Conservation (phyloP, 1,140 invertebrate species). For the Drosophila punjabiensis region DNA sequence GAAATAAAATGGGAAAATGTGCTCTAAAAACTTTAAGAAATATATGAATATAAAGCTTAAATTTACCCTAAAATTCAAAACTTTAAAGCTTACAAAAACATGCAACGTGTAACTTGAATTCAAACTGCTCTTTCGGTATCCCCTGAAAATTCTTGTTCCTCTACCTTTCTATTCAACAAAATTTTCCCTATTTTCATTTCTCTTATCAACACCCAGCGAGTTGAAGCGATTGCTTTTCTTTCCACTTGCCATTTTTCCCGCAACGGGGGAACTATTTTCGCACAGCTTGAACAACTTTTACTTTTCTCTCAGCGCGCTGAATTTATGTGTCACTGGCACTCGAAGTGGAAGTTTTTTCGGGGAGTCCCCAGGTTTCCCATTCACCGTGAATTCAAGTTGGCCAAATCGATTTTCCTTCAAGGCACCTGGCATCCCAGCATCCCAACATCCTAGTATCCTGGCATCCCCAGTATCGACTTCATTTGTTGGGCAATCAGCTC, state of each 20-base stretch:
- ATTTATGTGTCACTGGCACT: conserved; percentile 62
- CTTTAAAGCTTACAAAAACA: background rate
- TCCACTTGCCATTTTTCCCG: conserved; percentile 14
- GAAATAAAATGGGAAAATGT: background rate
- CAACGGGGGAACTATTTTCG: conserved; percentile 36
- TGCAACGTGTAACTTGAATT: background rate
- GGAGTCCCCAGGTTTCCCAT: background rate
- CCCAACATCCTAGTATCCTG: background rate
- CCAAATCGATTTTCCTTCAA: conserved; percentile 42
- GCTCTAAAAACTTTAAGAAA: background rate
- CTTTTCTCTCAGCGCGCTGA: conserved; percentile 39
- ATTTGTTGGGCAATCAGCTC: conserved; percentile 74
- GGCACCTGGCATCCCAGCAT: conserved; percentile 24
- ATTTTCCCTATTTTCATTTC: conserved; percentile 3
- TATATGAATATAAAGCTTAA: background rate
- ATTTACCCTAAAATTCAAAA: background rate
- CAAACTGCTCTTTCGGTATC: background rate
- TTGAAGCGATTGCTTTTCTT: conserved; percentile 40
- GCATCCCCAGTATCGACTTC: conserved; percentile 47
- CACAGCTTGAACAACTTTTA: conserved; percentile 51
- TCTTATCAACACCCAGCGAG: conserved; percentile 22
- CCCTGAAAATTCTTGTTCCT: conserved; percentile 7
- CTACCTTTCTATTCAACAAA: background rate
- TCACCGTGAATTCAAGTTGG: conserved; percentile 12
- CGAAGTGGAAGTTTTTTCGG: conserved; percentile 33